A percentile compares a stretch with the other conserved stretches of the same genome.
phyloP scores from a whole-genome alignment of 2,888 invertebrate genomes.

The Platycnemis pennipes region DNA sequence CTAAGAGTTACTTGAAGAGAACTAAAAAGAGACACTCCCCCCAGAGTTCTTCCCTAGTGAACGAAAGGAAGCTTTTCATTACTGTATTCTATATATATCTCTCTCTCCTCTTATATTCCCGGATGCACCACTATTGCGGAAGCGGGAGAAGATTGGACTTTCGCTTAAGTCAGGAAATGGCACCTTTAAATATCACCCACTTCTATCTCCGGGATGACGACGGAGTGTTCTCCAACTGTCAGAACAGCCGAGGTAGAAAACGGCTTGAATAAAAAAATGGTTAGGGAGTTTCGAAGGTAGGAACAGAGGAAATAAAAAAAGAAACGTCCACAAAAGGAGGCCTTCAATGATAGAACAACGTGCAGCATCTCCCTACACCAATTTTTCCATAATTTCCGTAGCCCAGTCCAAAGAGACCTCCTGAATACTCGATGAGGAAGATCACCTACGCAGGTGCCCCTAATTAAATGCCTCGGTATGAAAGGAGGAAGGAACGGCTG shows the following conservation, averaged over 20 bases:
- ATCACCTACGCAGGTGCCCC: slow-evolving; percentile 12
- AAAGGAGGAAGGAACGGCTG: not conserved
- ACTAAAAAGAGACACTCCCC: not conserved
- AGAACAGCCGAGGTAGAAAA: not conserved
- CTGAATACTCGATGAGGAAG: slow-evolving; percentile 1
- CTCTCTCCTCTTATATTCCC: not conserved
- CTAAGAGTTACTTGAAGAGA: no score
- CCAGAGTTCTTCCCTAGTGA: not conserved
- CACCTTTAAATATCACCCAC: not conserved
- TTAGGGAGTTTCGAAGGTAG: not conserved
- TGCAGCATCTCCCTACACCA: not conserved
- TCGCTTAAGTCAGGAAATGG: not conserved
- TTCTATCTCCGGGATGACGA: not conserved
- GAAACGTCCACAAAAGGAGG: not conserved
- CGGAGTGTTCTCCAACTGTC: not conserved
- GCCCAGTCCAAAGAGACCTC: not conserved
- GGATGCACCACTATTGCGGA: not conserved
- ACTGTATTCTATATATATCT: not conserved
- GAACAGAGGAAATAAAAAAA: not conserved
- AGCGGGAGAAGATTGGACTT: not conserved
- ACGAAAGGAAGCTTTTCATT: not conserved
- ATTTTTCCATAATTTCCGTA: not conserved
- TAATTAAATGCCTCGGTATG: slow-evolving; percentile 22
- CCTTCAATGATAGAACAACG: not conserved
- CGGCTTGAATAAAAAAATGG: not conserved